phyloP scores from a whole-genome alignment of 2,113 vertebrate genomes.

The Sorex araneus region DNA sequence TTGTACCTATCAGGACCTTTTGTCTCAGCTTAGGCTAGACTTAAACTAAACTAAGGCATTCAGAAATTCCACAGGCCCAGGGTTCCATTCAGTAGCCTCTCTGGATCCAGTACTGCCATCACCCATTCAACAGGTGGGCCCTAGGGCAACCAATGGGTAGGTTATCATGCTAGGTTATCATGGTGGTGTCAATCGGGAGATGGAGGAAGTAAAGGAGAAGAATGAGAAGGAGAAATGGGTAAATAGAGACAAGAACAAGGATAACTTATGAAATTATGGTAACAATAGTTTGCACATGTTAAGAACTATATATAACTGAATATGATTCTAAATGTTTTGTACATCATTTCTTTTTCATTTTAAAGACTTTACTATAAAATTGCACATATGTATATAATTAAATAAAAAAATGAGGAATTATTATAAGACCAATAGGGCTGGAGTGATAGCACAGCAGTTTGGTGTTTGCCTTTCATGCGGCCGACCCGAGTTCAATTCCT shows the following conservation, averaged over 20 bases:
- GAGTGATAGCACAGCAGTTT: too few species aligned
- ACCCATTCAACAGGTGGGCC: background rate
- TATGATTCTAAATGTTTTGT: background rate
- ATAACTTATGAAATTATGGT: background rate
- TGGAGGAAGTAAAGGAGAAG: background rate
- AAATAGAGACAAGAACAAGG: background rate
- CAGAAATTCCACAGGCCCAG: too few species aligned
- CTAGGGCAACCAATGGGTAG: background rate
- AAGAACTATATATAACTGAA: background rate
- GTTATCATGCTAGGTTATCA: background rate
- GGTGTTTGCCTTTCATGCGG: too few species aligned
- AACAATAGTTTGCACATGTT: background rate
- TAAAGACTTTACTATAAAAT: background rate
- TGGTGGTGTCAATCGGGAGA: background rate
- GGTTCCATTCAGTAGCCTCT: background rate
- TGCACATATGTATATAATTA: constrained; percentile 37
- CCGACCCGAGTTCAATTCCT: too few species aligned
- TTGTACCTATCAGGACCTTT: too few species aligned
- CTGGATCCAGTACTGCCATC: background rate
- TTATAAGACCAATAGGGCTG: background rate
- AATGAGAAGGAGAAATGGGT: too few species aligned
- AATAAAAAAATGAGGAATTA: constrained; percentile 18
- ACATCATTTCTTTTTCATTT: too few species aligned
- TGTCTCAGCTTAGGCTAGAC: too few species aligned
- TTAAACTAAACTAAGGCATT: too few species aligned